Base-by-base conservation (phyloP, 2,888 invertebrate genomes). In the Hipparchia sbordonii region DNA sequence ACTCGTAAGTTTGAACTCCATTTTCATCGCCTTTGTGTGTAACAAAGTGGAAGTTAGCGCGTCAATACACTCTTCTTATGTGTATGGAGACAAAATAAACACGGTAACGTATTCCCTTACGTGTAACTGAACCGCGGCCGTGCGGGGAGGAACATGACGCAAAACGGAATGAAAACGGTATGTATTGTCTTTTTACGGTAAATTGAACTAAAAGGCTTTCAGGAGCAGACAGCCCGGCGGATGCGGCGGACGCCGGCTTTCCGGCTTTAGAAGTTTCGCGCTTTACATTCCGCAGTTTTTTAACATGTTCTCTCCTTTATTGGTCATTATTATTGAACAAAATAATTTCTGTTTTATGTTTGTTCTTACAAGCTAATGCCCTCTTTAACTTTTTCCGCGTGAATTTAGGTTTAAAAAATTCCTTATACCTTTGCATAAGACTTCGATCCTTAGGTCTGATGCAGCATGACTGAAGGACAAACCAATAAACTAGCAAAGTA, bases 181-280 rank as follows among this genome's bases (percentile, higher is more conserved):
- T 54, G 62, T 70, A 63, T 85, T 85, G 71, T 73, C 86, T 88
- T 89, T 92, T 91, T 87, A 89, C 90, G 89, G 83, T 88, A 87
- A 91, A 91, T 91, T 92, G 89, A 92, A 89, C 91, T 91, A 92
- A 92, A 90, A 91, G 90, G 90, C 90, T 90, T 90, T 90, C 87
- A 87, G 84, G 79, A 83, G 81, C 87, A 89, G 87, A 86, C 85
- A 85, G 86, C 71, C 71, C 74, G 90, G 89, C 75, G 91, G 90
- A 90, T 88, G 89, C 84, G 87, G 87, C 87, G 83, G 85, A 80
- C 84, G 83, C 85, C 87, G 87, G 87, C 88, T 82, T 80, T 89
- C 90, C 89, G 86, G 84, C 82, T 85, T 85, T 85, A 86, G 85
- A 82, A 84, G 82, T 83, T 82, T 83, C 80, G 84, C 83, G 82